Conservation (phyloP, 2,888 invertebrate species). For the Arctia plantaginis region DNA sequence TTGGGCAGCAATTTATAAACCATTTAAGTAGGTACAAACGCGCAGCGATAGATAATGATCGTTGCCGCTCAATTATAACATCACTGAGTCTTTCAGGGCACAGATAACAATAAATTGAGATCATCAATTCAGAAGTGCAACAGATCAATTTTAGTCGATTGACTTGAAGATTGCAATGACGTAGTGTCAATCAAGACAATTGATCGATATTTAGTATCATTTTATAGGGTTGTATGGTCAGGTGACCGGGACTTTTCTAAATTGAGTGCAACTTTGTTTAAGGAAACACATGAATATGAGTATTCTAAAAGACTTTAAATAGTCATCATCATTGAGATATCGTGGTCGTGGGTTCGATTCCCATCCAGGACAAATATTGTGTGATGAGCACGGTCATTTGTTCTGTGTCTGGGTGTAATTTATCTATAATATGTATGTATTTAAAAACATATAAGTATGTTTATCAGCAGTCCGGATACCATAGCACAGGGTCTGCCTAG, state of each 20-base stretch:
- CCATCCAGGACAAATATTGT: too few species aligned
- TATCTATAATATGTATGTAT: too few species aligned
- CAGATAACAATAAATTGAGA: conserved; percentile 13
- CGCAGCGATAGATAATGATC: not conserved
- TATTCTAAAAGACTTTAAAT: not conserved
- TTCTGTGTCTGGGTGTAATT: too few species aligned
- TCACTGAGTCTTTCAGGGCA: not conserved
- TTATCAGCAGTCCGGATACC: too few species aligned
- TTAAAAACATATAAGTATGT: too few species aligned
- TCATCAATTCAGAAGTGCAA: conserved; percentile 12
- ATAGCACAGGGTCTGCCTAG: too few species aligned
- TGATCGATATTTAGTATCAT: conserved; percentile 14
- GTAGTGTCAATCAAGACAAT: conserved; percentile 23
- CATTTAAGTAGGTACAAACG: not conserved
- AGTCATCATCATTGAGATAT: too few species aligned
- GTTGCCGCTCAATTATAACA: not conserved
- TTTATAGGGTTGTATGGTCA: not conserved
- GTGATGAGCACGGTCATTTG: too few species aligned
- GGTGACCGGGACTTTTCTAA: not conserved
- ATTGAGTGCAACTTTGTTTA: not conserved
- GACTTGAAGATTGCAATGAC: conserved; percentile 21
- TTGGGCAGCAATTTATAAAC: too few species aligned
- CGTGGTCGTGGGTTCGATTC: too few species aligned
- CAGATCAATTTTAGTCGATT: conserved; percentile 21
- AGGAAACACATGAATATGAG: not conserved